Base-by-base conservation (phyloP, 2,888 invertebrate genomes). In the Mactromeris polynyma region DNA sequence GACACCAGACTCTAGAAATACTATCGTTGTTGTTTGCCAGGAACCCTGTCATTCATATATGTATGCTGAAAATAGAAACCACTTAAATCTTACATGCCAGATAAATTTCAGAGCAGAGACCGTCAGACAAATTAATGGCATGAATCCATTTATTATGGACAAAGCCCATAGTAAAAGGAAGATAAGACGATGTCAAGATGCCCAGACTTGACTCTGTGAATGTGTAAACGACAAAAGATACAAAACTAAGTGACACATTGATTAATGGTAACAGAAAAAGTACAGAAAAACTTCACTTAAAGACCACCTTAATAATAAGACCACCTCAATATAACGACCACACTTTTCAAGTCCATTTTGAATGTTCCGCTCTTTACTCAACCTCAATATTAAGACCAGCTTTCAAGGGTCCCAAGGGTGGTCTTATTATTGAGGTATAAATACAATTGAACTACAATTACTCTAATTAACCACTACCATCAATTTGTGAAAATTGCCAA, bases 91-190 rank as follows among this genome's bases (percentile, higher is more conserved):
- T 73, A 19, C 36, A 73, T 4, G 73, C 73, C 73, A 73, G 33
- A 73, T 73, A 73, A 73, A 73, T 73, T 73, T 73, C 73, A 73
- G 26, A 73, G 73, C 36, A 7, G 9, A 21, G 73, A 36, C 73
- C 36, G 33, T 17, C 19, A 73, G 73, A 73, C 73, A 73, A 33
- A 33, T 73, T 73, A 73, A 73, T 73, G 73, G 73, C 73, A 73
- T 73, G 73, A 73, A 73, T 73, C 73, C 73, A 73, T 73, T 73
- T 73, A 73, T 73, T 73, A 73, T 73, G 73, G 73, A 73, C 73
- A 73, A 73, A 73, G 17, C 17, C 73, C 36, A 33, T 33, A 73
- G 73, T 69, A 17, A 33, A 33, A n/a, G 9, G 19, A 36, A 73
- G 73, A 33, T 11, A 36, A 36, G 31, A 73, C 0, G 73, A 33